phyloP scores from a whole-genome alignment of 2,888 invertebrate species.

The Bembecia ichneumoniformis region DNA sequence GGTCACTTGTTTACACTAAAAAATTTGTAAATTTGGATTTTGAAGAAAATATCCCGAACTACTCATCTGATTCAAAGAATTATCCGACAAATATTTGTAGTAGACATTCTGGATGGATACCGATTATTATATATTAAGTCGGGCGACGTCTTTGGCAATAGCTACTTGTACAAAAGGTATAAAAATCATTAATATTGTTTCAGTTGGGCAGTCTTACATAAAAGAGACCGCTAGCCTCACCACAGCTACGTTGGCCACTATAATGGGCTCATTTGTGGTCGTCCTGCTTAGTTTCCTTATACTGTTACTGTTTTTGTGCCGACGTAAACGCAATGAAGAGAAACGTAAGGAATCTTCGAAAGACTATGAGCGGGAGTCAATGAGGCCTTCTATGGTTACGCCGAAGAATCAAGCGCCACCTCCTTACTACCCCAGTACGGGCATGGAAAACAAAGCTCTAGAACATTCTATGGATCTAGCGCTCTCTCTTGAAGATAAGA shows the following conservation, averaged over 20 bases:
- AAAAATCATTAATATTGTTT: constrained; percentile 13
- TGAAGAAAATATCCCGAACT: no score
- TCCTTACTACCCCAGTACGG: constrained; percentile 87
- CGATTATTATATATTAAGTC: no score
- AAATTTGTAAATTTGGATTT: no score
- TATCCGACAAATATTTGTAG: no score
- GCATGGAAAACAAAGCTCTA: constrained; percentile 92
- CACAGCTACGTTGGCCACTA: constrained; percentile 83
- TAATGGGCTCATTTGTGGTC: constrained; percentile 85
- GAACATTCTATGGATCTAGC: constrained; percentile 91
- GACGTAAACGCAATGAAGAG: constrained; percentile 84
- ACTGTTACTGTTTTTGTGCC: constrained; percentile 83
- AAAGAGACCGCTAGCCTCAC: constrained; percentile 83
- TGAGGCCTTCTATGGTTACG: constrained; percentile 87
- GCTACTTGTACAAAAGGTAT: neutral
- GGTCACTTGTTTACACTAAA: no score
- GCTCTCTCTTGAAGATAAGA: constrained; percentile 87
- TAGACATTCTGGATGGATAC: no score
- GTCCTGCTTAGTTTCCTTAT: constrained; percentile 83
- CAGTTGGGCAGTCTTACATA: constrained; percentile 86
- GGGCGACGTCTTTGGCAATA: no score
- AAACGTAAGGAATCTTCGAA: constrained; percentile 85
- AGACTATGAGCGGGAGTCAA: constrained; percentile 92
- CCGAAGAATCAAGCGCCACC: constrained; percentile 90
- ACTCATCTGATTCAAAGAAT: no score